phyloP scores from a whole-genome alignment of 2,113 vertebrate genomes.

The Notothenia coriiceps region DNA sequence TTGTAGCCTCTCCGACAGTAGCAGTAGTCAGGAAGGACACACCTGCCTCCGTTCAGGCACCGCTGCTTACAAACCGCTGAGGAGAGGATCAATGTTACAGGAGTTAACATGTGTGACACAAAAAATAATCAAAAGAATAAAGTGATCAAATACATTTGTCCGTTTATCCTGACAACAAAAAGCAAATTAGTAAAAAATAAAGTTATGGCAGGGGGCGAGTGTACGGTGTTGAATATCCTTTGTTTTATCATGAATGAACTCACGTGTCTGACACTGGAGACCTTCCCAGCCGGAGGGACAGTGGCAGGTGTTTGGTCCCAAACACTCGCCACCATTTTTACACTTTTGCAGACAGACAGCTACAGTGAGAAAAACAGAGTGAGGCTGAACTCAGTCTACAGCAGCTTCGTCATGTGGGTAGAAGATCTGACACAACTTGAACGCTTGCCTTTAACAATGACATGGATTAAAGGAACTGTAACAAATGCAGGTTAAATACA shows the following conservation, averaged over 20 bases:
- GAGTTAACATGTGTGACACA: not conserved
- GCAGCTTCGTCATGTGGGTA: not conserved
- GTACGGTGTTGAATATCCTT: not conserved
- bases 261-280: conserved; percentile 89
- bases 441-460: not conserved
- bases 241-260: conserved; percentile 62
- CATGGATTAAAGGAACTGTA: not conserved
- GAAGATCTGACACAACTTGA: not conserved
- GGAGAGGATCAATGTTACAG: not conserved
- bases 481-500: not conserved
- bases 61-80: conserved; percentile 88
- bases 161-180: not conserved
- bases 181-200: not conserved
- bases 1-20: conserved; percentile 87
- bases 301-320: conserved; percentile 87
- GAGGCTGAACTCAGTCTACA: not conserved
- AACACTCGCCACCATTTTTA: conserved; percentile 90
- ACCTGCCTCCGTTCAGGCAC: conserved; percentile 90
- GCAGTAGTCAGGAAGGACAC: conserved; percentile 87
- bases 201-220: not conserved
- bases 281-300: conserved; percentile 90
- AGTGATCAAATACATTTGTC: not conserved
- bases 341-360: conserved; percentile 92
- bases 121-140: not conserved
- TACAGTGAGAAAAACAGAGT: conserved; percentile 53